A percentile compares a stretch with the other conserved stretches of the same genome.
Conservation (phyloP, 1,140 invertebrate genomes). For the Gyrodactylus bullatarudis region DNA sequence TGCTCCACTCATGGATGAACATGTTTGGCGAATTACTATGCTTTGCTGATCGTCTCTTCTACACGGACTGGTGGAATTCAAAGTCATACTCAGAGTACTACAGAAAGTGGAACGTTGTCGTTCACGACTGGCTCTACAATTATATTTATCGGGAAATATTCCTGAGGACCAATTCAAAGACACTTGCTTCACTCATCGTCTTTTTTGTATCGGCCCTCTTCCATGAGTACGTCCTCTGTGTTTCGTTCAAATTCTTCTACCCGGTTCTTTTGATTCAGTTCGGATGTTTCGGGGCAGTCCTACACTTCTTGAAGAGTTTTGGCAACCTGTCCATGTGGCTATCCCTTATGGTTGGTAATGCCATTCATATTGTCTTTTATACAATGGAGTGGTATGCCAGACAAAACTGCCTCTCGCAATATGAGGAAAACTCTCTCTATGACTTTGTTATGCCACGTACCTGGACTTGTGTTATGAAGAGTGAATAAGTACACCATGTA, state of each 20-base stretch:
- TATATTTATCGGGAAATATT: slow-evolving; percentile 60
- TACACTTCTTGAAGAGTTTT: slow-evolving; percentile 12
- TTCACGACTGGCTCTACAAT: slow-evolving; percentile 64
- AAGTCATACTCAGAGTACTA: slow-evolving; percentile 44
- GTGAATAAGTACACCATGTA: no score
- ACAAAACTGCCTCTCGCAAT: slow-evolving; percentile 30
- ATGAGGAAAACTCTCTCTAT: slow-evolving; percentile 5
- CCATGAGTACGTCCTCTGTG: slow-evolving; percentile 46
- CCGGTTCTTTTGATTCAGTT: slow-evolving; percentile 37
- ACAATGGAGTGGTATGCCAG: slow-evolving; percentile 48
- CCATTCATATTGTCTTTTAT: slow-evolving; percentile 38
- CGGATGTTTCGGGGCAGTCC: slow-evolving; percentile 5
- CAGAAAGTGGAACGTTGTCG: slow-evolving; percentile 62
- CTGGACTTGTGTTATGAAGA: slow-evolving; percentile 1
- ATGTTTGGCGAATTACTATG: slow-evolving; percentile 45
- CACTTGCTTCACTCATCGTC: slow-evolving; percentile 22
- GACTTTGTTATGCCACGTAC: slow-evolving; percentile 3
- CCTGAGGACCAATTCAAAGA: slow-evolving; percentile 15
- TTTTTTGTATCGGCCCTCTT: slow-evolving; percentile 32
- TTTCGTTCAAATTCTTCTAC: slow-evolving; percentile 45
- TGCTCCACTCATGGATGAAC: slow-evolving; percentile 57
- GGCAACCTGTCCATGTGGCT: slow-evolving; percentile 50
- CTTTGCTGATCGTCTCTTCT: slow-evolving; percentile 38
- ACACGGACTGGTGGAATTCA: slow-evolving; percentile 65
- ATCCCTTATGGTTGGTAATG: slow-evolving; percentile 35